phyloP scores from a whole-genome alignment of 2,888 invertebrate species.

The Tineola bisselliella region DNA sequence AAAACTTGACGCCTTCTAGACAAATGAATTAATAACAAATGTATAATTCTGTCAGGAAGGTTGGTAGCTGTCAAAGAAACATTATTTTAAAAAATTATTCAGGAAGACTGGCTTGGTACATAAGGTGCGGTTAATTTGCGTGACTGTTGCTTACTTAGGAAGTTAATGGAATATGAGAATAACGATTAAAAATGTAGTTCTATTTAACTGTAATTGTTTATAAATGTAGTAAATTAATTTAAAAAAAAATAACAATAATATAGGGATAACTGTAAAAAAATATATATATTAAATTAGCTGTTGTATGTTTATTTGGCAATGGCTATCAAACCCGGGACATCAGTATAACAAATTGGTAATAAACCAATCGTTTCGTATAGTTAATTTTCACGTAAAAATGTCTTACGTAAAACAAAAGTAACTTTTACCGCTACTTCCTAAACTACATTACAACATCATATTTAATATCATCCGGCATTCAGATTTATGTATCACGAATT shows the following conservation, averaged over 20 bases:
- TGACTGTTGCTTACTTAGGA: not conserved
- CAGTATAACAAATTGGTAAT: too few species aligned
- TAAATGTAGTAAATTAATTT: too few species aligned
- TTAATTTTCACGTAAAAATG: too few species aligned
- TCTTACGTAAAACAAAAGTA: not conserved
- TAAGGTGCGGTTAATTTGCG: conserved; percentile 1
- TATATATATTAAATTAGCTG: too few species aligned
- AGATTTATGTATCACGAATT: conserved; percentile 7
- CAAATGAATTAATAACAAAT: not conserved
- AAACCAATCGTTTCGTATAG: too few species aligned
- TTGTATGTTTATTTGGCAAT: too few species aligned
- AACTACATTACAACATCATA: not conserved
- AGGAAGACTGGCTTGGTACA: not conserved
- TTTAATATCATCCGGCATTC: conserved; percentile 3
- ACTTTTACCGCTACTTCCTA: not conserved
- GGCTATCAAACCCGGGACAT: too few species aligned
- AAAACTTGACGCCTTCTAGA: not conserved
- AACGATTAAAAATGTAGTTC: too few species aligned
- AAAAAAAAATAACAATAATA: too few species aligned
- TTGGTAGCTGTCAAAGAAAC: not conserved
- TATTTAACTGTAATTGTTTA: too few species aligned
- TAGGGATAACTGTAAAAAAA: too few species aligned
- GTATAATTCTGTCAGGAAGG: not conserved
- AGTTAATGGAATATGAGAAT: not conserved
- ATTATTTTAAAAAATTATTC: not conserved